Percentiles rank a stretch among this genome's conserved stretches.
Conservation (phyloP, 2,797 vertebrate genomes). For the Hyperoplus lanceolatus region DNA sequence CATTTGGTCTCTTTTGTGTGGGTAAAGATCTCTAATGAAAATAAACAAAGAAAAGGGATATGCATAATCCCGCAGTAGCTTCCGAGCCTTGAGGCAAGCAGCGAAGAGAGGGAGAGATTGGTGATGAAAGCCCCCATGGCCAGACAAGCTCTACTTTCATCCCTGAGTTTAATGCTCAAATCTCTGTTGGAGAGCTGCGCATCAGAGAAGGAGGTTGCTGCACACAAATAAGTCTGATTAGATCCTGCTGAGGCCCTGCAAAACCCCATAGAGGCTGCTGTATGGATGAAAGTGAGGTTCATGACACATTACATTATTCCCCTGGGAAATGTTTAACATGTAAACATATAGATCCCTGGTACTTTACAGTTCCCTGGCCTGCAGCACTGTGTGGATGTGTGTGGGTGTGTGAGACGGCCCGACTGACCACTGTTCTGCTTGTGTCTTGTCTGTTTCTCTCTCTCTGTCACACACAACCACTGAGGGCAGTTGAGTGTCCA, state of each 20-base stretch:
- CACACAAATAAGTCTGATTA: conserved; percentile 63
- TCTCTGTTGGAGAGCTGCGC: conserved; percentile 62
- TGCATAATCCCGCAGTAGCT: conserved; percentile 69
- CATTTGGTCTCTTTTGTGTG: conserved; percentile 79
- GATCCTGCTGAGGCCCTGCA: conserved; percentile 70
- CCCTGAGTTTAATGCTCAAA: conserved; percentile 61
- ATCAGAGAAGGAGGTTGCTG: conserved; percentile 41
- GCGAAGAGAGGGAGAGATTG: conserved; percentile 34
- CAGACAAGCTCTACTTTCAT: conserved; percentile 59
- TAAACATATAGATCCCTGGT: conserved; percentile 51
- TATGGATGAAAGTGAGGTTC: conserved; percentile 43
- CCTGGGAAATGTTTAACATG: conserved; percentile 32
- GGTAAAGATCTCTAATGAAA: conserved; percentile 76
- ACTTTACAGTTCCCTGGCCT: conserved; percentile 41
- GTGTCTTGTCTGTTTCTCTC: conserved; percentile 66
- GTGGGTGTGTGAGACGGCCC: conserved; percentile 46
- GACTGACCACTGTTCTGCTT: conserved; percentile 55
- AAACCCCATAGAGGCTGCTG: conserved; percentile 23
- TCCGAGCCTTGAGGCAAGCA: conserved; percentile 64
- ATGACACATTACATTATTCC: conserved; percentile 19
- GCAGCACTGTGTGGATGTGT: conserved; percentile 29
- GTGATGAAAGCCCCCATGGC: conserved; percentile 64
- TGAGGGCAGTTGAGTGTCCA: conserved; percentile 75
- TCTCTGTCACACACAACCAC: conserved; percentile 59
- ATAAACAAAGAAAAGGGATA: conserved; percentile 78